Conservation (phyloP, 2,888 invertebrate genomes). For the Coleophora flavipennella region DNA sequence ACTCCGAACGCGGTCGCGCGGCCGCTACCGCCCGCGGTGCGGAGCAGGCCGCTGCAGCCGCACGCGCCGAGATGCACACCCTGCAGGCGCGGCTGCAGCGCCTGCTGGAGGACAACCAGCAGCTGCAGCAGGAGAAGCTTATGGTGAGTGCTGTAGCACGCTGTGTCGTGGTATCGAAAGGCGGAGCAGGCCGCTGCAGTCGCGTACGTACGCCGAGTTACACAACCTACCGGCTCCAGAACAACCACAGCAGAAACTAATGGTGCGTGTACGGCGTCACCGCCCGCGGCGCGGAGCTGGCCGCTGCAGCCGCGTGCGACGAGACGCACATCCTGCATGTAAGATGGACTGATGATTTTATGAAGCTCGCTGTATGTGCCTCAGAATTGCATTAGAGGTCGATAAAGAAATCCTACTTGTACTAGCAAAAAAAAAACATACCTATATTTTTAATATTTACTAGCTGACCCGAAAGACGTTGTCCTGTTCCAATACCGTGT, state of each 20-base stretch:
- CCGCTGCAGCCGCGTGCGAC: slow-evolving; percentile 72
- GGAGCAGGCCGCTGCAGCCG: slow-evolving; percentile 72
- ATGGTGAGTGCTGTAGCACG: slow-evolving; percentile 53
- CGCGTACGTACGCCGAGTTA: slow-evolving; percentile 68
- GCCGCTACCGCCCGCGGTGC: slow-evolving; percentile 47
- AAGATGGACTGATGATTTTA: no score
- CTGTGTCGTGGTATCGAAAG: no score
- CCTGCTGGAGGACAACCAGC: slow-evolving; percentile 74
- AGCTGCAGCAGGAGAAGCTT: slow-evolving; percentile 74
- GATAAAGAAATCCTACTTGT: no score
- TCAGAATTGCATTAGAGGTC: no score
- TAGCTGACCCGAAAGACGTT: no score
- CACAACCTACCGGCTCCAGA: slow-evolving; percentile 76
- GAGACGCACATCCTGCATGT: slow-evolving; percentile 75
- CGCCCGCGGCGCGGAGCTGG: slow-evolving; percentile 62
- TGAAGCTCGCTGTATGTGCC: no score
- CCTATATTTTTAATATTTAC: no score
- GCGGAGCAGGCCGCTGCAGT: slow-evolving; percentile 62
- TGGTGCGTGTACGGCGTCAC: slow-evolving; percentile 42
- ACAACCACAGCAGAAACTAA: slow-evolving; percentile 72
- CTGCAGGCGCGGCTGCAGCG: slow-evolving; percentile 76
- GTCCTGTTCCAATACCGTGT: no score
- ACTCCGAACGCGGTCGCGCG: slow-evolving; percentile 75
- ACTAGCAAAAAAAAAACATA: no score
- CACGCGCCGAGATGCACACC: slow-evolving; percentile 75